phyloP scores from a whole-genome alignment of 2,888 invertebrate genomes.

The Drosophila anomalipes region DNA sequence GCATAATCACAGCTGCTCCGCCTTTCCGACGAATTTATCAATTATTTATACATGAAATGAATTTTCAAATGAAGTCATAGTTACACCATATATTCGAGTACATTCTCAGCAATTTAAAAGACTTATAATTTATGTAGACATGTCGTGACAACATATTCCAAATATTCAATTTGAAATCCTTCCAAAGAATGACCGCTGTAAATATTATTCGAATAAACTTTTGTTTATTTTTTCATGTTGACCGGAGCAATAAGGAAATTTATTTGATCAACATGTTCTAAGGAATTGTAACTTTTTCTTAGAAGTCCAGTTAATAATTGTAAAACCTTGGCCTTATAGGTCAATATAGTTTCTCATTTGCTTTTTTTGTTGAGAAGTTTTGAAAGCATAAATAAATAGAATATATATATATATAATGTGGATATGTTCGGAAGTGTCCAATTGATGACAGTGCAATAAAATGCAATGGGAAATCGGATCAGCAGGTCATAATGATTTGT shows the following conservation, averaged over 20 bases:
- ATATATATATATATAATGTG: neutral
- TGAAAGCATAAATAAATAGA: neutral
- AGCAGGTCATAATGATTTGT: slow-evolving; percentile 78
- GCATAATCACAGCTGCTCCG: too few relatives aligned
- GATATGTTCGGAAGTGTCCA: slow-evolving; percentile 29
- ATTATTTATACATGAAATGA: neutral
- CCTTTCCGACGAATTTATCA: neutral
- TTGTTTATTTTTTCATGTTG: neutral
- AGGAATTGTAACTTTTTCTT: neutral
- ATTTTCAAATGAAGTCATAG: neutral
- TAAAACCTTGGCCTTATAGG: neutral
- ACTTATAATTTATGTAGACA: neutral
- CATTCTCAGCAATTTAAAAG: neutral
- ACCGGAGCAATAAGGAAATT: neutral
- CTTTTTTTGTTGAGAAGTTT: neutral
- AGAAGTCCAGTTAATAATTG: neutral
- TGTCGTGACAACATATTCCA: neutral
- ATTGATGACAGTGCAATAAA: slow-evolving; percentile 42
- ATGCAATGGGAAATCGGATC: slow-evolving; percentile 63
- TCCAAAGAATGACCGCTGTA: neutral
- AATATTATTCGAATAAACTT: neutral
- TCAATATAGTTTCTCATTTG: neutral
- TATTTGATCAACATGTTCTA: neutral
- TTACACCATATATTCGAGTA: neutral
- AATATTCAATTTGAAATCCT: neutral